phyloP scores from a whole-genome alignment of 2,888 invertebrate species.

The Calliphora vomitoria region DNA sequence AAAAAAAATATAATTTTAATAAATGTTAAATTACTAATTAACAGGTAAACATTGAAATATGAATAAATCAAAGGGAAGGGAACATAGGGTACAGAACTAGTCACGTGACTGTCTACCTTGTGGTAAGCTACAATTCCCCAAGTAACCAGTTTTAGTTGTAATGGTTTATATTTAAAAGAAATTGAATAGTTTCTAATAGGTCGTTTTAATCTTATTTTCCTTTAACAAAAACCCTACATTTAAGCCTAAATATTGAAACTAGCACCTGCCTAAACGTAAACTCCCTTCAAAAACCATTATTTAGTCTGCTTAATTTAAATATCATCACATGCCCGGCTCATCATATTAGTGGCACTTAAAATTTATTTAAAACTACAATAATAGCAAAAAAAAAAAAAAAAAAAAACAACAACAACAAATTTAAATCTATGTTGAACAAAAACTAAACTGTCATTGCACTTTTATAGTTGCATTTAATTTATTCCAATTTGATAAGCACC shows the following conservation, averaged over 20 bases:
- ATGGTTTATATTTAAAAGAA: too few relatives aligned
- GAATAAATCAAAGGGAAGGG: too few relatives aligned
- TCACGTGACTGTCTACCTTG: too few relatives aligned
- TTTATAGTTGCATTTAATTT: conserved; percentile 69
- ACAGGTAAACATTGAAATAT: too few relatives aligned
- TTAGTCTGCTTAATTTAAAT: conserved; percentile 38
- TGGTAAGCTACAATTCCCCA: too few relatives aligned
- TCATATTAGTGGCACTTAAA: conserved; percentile 53
- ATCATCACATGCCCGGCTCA: conserved; percentile 28
- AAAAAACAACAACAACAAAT: conserved; percentile 6
- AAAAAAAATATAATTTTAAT: too few relatives aligned
- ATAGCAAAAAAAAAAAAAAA: too few relatives aligned
- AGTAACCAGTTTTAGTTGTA: too few relatives aligned
- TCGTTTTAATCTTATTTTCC: not conserved
- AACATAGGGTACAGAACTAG: too few relatives aligned
- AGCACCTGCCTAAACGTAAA: not conserved
- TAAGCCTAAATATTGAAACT: not conserved
- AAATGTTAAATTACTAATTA: too few relatives aligned
- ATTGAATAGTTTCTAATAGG: too few relatives aligned
- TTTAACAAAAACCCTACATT: not conserved
- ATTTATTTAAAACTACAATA: conserved; percentile 16
- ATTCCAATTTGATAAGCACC: conserved; percentile 70
- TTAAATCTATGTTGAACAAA: not conserved
- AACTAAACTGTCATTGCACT: conserved; percentile 60
- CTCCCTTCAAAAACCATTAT: not conserved